phyloP scores from a whole-genome alignment of 2,113 vertebrate genomes.

The Nothocercus nigrocapillus region DNA sequence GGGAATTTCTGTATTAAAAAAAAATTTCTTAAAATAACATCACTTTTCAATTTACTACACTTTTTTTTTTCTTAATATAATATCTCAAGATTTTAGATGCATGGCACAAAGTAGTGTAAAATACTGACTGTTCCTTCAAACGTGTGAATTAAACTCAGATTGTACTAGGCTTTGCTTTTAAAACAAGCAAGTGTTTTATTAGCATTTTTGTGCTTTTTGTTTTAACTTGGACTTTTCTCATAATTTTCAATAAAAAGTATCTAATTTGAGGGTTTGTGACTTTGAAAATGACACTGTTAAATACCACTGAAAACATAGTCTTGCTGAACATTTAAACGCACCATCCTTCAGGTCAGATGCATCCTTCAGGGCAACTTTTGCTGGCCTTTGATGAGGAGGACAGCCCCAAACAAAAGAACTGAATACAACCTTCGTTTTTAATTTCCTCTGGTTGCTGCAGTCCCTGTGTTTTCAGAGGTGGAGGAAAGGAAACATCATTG shows the following conservation, averaged over 20 bases:
- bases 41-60: neutral
- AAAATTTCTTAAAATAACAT: no score
- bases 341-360: neutral
- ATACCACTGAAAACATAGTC: neutral
- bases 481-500: neutral
- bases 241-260: neutral
- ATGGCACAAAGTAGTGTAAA: neutral
- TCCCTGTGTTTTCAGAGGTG: neutral
- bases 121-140: neutral
- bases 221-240: neutral
- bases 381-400: neutral
- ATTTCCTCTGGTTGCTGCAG: neutral
- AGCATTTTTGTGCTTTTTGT: neutral
- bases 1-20: neutral
- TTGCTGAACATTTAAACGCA: neutral
- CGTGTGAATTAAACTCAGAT: neutral
- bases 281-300: neutral
- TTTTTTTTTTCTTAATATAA: neutral
- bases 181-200: neutral
- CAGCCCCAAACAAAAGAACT: neutral
- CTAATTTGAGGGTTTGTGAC: neutral
- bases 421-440: neutral
- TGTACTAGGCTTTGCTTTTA: neutral
- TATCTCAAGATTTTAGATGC: neutral
- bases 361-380: neutral